Base-by-base conservation (phyloP, 2,888 invertebrate genomes). In the Gerris lacustris region DNA sequence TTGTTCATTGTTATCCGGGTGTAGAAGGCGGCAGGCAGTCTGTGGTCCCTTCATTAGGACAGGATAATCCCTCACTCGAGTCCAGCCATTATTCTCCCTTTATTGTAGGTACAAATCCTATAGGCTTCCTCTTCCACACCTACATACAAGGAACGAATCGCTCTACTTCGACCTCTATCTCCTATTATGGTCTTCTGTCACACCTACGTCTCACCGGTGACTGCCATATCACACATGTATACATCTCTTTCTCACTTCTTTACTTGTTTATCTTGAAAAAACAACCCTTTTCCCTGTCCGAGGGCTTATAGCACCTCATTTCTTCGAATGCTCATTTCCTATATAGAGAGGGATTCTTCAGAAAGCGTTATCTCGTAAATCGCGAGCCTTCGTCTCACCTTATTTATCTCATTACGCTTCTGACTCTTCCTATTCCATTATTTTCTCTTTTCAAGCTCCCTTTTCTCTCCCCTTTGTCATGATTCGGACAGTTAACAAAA, bases 1-100 rank as follows among this genome's bases (percentile, higher is more conserved):
- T 55, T 55, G 9, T 55, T 11, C 15, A 55, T 55, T 55, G 55
- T 55, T 55, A 55, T 9, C 15, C 9, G 15, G 55, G 55, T 31
- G 31, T 55, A 11, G 55, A 15, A 55, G 55, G 55, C 55, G 55
- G 55, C 55, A 55, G 55, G 55, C 55, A 55, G 55, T 55, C 55
- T 55, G 15, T 31, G 31, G 31, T 9, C 55, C 55, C 55, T 55
- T 55, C 55, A 55, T 55, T 55, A 55, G 55, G 55, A 55, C 55
- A 55, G 55, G 55, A 55, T 55, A 55, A 55, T 55, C 55, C 55
- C 15, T 55, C 55, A 55, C 55, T 55, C 55, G 11, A 55, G 55
- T 55, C 55, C 55, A 55, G 9, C 55, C 55, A 55, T 55, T 55
- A 55, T 55, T 55, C 55, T 55, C 55, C 15, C 55, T 55, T 55